Percentiles rank a stretch among this genome's conserved stretches.
Evolutionary conservation across 2,888 invertebrate genomes (phyloP).

Genomic region (Sphinx pinastri): DNA sequence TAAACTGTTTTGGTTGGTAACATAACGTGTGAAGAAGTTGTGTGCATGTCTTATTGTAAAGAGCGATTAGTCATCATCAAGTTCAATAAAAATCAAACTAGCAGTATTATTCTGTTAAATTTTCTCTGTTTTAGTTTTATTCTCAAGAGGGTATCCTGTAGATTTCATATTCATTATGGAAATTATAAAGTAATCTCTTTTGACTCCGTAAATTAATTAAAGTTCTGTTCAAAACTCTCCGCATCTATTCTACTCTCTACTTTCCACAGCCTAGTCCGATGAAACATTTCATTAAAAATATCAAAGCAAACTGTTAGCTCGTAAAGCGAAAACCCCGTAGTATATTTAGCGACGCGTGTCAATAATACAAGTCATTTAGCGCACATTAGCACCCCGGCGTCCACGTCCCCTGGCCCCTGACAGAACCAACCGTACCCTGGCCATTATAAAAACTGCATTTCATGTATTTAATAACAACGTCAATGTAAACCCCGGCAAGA

Average conservation of each 20-base stretch:
- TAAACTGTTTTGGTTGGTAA: background rate
- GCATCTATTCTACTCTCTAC: too few species aligned
- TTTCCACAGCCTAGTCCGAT: background rate
- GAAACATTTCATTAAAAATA: background rate
- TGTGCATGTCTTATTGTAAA: background rate
- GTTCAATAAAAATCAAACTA: background rate
- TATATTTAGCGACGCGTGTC: conserved; percentile 38
- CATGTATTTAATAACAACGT: conserved; percentile 80
- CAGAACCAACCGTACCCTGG: conserved; percentile 40
- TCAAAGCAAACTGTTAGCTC: background rate
- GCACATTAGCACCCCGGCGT: conserved; percentile 58
- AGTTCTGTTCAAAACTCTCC: too few species aligned
- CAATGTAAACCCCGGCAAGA: conserved; percentile 67
- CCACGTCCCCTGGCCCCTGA: conserved; percentile 45
- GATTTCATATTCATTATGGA: too few species aligned
- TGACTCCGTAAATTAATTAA: too few species aligned
- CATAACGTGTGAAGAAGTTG: background rate
- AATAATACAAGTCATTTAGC: conserved; percentile 65
- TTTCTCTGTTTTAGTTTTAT: too few species aligned
- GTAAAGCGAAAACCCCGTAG: conserved; percentile 13
- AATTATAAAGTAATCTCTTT: too few species aligned
- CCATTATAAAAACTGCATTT: conserved; percentile 81
- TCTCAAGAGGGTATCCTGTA: too few species aligned
- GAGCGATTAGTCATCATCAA: background rate
- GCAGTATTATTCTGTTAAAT: background rate